These are phyloP conservation scores for Yponomeuta evonymella DNA, from an alignment of 2,888 invertebrate genomes.

Conservation along the genomic window DNA sequence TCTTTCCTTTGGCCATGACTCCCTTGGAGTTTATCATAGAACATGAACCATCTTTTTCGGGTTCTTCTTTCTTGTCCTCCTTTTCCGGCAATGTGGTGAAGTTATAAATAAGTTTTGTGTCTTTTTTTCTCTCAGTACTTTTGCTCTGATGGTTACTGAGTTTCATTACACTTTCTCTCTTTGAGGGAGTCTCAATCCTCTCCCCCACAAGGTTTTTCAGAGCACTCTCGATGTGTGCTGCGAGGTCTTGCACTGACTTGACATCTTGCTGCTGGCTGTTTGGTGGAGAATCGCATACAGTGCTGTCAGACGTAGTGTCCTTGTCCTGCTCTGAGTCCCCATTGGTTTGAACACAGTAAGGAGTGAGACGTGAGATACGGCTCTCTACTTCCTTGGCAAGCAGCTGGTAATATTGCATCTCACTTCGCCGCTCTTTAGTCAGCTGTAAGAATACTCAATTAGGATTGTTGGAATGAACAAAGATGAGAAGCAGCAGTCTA, in stretches of 20 bases:
- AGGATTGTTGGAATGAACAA: neutral
- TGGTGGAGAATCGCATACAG: neutral
- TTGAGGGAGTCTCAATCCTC: neutral
- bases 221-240: neutral
- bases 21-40: neutral
- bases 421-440: slow-evolving; percentile 77
- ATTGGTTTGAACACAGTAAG: slow-evolving; percentile 22
- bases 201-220: neutral
- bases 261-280: neutral
- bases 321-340: slow-evolving; percentile 39
- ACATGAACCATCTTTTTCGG: neutral
- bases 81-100: neutral
- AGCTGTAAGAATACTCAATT: slow-evolving; percentile 66
- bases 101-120: neutral
- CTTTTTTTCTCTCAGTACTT: neutral
- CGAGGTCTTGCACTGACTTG: neutral
- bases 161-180: neutral
- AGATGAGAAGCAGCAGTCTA: neutral
- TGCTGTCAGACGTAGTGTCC: neutral
- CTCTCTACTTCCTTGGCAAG: slow-evolving; percentile 81
- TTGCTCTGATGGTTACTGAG: neutral
- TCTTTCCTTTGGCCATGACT: neutral
- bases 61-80: neutral
- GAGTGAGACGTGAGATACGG: slow-evolving; percentile 61
- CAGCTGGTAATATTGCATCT: slow-evolving; percentile 81